Conservation (phyloP, 2,797 vertebrate species). For the Channallabes apus region DNA sequence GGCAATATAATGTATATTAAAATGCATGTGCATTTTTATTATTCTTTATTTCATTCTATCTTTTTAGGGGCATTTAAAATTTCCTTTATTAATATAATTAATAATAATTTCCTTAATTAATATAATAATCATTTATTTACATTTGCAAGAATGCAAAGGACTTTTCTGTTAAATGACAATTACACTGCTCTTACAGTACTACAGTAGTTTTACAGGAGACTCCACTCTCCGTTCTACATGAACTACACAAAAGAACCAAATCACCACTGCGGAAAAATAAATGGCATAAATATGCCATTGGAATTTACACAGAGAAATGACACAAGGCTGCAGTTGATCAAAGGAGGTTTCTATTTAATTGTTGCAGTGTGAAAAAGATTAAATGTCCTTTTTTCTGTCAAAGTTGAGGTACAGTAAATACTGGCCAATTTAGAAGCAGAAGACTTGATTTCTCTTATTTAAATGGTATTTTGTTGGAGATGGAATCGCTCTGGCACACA, state of each 20-base stretch:
- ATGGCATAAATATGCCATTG: neutral
- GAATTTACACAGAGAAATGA: neutral
- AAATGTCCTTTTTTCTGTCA: conserved; percentile 30
- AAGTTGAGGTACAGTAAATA: conserved; percentile 56
- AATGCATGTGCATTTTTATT: neutral
- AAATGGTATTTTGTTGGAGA: conserved; percentile 53
- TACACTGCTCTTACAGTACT: neutral
- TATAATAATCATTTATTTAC: neutral
- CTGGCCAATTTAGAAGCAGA: conserved; percentile 48
- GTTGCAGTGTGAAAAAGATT: neutral
- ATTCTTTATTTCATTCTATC: neutral
- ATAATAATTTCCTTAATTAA: too few relatives aligned
- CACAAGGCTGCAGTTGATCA: conserved; percentile 5
- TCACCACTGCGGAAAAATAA: neutral
- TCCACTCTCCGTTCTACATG: neutral
- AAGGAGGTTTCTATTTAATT: conserved; percentile 5
- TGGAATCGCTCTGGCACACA: conserved; percentile 46
- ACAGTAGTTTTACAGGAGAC: neutral
- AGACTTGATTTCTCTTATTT: conserved; percentile 57
- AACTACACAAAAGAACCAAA: neutral
- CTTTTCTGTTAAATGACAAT: neutral
- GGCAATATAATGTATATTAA: neutral
- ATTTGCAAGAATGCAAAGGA: neutral
- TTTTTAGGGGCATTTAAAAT: neutral
- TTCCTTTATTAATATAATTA: too few relatives aligned